Conservation (phyloP, 2,888 invertebrate species). For the Phengaris arion region DNA sequence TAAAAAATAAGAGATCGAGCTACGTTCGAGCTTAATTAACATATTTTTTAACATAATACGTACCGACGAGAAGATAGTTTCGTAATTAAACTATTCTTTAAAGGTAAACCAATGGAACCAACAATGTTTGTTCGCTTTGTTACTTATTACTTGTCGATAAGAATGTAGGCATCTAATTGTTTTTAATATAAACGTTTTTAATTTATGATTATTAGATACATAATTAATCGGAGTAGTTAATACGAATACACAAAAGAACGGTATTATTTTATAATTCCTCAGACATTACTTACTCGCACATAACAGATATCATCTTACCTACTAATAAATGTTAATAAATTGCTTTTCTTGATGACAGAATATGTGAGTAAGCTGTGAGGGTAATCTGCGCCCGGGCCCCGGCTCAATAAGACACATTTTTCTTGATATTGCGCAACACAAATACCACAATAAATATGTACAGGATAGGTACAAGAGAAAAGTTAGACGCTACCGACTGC, state of each 20-base stretch:
- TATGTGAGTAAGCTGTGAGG: not conserved
- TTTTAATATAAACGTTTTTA: not conserved
- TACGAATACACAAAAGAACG: not conserved
- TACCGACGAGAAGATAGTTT: not conserved
- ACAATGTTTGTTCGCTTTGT: not conserved
- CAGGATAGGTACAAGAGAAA: too few relatives aligned
- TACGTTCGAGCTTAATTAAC: conserved; percentile 15
- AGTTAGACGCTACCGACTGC: too few relatives aligned
- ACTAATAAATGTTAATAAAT: not conserved
- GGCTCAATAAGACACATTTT: not conserved
- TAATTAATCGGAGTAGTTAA: not conserved
- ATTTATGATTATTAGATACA: not conserved
- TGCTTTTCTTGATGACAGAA: not conserved
- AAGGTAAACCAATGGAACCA: not conserved
- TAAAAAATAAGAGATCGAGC: conserved; percentile 19
- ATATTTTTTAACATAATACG: conserved; percentile 12
- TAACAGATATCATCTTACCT: not conserved
- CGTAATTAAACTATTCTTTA: conserved; percentile 15
- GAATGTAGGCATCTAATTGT: conserved; percentile 1
- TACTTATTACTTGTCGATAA: not conserved
- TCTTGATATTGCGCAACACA: not conserved
- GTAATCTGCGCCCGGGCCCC: not conserved
- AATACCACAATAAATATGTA: not conserved
- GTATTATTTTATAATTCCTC: not conserved
- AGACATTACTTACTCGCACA: not conserved